A percentile compares a stretch with the other conserved stretches of the same genome.
Evolutionary conservation across 2,888 invertebrate species (phyloP).

Genomic region (Drosophila monieri): DNA sequence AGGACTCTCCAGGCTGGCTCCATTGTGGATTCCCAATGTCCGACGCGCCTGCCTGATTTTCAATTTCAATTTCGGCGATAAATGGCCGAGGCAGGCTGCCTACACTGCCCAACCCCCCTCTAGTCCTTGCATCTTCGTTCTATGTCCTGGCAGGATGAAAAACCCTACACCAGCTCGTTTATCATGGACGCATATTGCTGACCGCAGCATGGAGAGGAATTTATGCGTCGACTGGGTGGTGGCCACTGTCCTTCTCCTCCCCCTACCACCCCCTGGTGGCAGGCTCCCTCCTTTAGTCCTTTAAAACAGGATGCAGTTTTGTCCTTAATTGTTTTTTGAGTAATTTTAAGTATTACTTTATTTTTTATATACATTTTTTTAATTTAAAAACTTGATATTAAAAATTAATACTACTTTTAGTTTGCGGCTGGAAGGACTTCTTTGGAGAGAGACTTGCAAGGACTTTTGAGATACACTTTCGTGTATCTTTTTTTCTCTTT

Average conservation of each 20-base stretch:
- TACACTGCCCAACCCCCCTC: neutral
- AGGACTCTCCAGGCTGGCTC: conserved; percentile 1
- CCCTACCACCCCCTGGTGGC: neutral
- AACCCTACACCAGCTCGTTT: conserved; percentile 38
- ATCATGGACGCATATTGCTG: conserved; percentile 51
- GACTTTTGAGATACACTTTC: neutral
- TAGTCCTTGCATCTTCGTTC: neutral
- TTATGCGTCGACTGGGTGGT: conserved; percentile 39
- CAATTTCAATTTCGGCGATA: conserved; percentile 56
- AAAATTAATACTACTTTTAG: neutral
- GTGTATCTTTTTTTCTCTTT: neutral
- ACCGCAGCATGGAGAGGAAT: conserved; percentile 52
- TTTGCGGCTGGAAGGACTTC: neutral
- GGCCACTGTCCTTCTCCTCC: neutral
- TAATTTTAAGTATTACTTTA: too few species aligned
- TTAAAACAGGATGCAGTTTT: too few species aligned
- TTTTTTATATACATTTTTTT: neutral
- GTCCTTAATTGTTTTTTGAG: too few species aligned
- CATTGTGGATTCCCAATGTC: conserved; percentile 2
- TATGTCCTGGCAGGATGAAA: conserved; percentile 2
- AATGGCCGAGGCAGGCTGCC: conserved; percentile 28
- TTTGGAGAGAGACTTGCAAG: neutral
- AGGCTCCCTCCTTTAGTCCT: neutral
- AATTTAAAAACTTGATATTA: neutral
- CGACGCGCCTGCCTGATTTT: conserved; percentile 49